Base-by-base conservation (phyloP, 2,888 invertebrate species). In the Tortricodes alternella region DNA sequence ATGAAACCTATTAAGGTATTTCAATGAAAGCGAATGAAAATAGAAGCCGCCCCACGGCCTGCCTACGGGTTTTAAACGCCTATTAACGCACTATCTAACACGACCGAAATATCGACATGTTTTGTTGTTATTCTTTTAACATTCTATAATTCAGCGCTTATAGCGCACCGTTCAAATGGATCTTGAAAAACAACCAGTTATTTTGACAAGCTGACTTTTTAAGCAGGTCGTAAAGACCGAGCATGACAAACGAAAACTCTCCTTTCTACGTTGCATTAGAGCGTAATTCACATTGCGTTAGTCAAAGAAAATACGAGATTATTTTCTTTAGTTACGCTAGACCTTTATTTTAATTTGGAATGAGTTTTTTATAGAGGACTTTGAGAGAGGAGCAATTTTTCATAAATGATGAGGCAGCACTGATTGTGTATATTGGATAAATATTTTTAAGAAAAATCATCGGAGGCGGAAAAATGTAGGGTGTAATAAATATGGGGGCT, bases 261-360 rank as follows among this genome's bases (percentile, higher is more conserved):
- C 69, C 64, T 72, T 73, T 57, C 13, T 0, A 0, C 53, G 19
- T 32, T 5, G 57, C 1, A 1, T 19, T 70, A 85, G 62, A 76
- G 78, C 63, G 48, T 50, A 58, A 60, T 83, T 80, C 73, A 57
- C 49, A 53, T 44, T 64, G 60, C 18, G 35, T n/a, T 11, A 2
- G 5, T 34, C 5, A 35, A 57, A 64, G 66, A 69, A 80, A 76
- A 78, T 78, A 74, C 71, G 72, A 73, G 73, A 76, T 76, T 70
- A 62, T 82, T 74, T 78, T 76, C 77, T 75, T 80, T 74, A 73
- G 82, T 76, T 76, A 80, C 74, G 82, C 80, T 85, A 89, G 86
- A 86, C 86, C 87, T 89, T 88, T 89, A 89, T 90, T 89, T 90
- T 89, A 90, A 90, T 90, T 89, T 86, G 74, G 78, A 87, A 89